These are phyloP conservation scores for Chrysotoxum bicinctum DNA, from an alignment of 2,888 invertebrate species.

Conservation along the genomic window DNA sequence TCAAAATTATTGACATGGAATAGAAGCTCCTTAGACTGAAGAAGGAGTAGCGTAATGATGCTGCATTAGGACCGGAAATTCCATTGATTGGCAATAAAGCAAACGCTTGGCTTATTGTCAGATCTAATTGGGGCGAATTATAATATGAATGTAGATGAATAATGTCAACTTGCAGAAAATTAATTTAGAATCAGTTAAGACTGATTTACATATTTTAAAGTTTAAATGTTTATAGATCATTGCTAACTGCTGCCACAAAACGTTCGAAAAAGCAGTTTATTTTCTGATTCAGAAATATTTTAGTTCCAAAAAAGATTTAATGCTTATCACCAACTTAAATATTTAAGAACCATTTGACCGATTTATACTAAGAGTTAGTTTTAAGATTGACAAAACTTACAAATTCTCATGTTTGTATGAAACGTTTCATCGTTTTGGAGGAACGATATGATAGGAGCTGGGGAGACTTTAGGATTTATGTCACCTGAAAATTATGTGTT, in stretches of 20 bases:
- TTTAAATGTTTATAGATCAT: too few relatives aligned
- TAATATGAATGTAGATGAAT: background rate
- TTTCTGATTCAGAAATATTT: too few relatives aligned
- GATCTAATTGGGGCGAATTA: constrained; percentile 80
- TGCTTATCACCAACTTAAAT: too few relatives aligned
- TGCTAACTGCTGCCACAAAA: too few relatives aligned
- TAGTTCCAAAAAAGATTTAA: background rate
- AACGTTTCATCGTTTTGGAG: constrained; percentile 28
- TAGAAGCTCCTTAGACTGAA: constrained; percentile 45
- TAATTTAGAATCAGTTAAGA: too few relatives aligned
- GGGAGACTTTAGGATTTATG: background rate
- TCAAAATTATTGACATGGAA: constrained; percentile 13
- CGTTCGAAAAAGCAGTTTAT: too few relatives aligned
- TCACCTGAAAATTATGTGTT: constrained; percentile 19
- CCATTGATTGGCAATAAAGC: constrained; percentile 82
- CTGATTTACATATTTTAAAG: too few relatives aligned
- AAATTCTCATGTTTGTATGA: constrained; percentile 50
- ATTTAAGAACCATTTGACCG: too few relatives aligned
- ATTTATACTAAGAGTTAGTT: too few relatives aligned
- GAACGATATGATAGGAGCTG: background rate
- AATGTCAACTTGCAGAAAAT: too few relatives aligned
- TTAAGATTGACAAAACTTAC: constrained; percentile 28
- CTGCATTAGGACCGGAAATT: constrained; percentile 78
- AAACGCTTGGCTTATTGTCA: constrained; percentile 81
- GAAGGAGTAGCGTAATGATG: constrained; percentile 78